Evolutionary conservation across 2,113 vertebrate genomes (phyloP).

Genomic region (Donacobius atricapilla): DNA sequence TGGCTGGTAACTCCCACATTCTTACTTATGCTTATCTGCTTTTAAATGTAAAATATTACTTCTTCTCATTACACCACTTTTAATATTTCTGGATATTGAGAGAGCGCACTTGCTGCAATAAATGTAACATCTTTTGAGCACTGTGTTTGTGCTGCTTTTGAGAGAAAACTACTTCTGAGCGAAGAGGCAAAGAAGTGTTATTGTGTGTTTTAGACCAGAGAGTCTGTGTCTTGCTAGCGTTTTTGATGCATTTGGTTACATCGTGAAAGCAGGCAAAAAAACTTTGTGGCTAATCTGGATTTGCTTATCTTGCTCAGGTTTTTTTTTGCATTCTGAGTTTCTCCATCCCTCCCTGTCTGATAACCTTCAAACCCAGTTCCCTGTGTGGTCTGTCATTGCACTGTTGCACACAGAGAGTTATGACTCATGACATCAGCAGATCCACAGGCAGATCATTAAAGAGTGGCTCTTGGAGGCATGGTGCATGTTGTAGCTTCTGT

Average conservation of each 20-base stretch:
- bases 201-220: background rate
- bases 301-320: background rate
- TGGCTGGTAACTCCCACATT: background rate
- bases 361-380: background rate
- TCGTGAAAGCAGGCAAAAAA: background rate
- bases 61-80: background rate
- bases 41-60: background rate
- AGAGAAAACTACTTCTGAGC: background rate
- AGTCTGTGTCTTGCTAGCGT: background rate
- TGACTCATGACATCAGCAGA: background rate
- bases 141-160: background rate
- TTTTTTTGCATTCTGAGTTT: background rate
- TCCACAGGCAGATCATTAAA: background rate
- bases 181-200: background rate
- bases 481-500: background rate
- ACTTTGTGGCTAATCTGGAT: background rate
- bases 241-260: background rate
- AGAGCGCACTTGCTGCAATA: background rate
- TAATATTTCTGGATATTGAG: background rate
- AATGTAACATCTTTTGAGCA: background rate
- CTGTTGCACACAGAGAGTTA: rapidly evolving
- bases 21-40: background rate
- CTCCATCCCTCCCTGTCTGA: background rate
- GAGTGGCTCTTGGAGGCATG: background rate
- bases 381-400: background rate